Conservation (phyloP, 2,888 invertebrate genomes). For the Dolomedes plantarius region DNA sequence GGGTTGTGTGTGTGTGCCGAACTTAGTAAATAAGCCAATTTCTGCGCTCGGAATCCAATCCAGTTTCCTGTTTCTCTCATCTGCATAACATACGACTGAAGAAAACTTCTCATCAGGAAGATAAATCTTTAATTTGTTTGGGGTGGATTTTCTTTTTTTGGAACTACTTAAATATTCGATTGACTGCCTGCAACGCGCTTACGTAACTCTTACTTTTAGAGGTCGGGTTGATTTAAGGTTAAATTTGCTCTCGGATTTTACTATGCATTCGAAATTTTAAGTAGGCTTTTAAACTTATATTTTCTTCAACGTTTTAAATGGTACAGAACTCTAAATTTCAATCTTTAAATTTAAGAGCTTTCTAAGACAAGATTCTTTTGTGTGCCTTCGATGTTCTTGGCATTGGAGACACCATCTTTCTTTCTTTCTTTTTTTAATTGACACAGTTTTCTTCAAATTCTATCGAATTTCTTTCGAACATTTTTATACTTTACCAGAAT, state of each 20-base stretch:
- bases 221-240: conserved; percentile 24
- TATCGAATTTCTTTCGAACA: too few relatives aligned
- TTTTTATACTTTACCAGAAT: too few relatives aligned
- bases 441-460: too few relatives aligned
- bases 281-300: not conserved
- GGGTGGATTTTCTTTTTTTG: conserved; percentile 17
- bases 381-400: not conserved
- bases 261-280: conserved; percentile 12
- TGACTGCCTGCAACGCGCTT: conserved; percentile 31
- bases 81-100: conserved; percentile 21
- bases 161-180: conserved; percentile 36
- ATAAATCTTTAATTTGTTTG: conserved; percentile 53
- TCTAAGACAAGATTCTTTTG: not conserved
- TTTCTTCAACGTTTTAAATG: not conserved
- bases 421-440: too few relatives aligned
- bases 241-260: conserved; percentile 13
- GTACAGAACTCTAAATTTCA: not conserved
- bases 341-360: not conserved
- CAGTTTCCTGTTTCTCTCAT: conserved; percentile 25
- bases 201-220: conserved; percentile 1
- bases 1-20: too few relatives aligned
- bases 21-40: conserved; percentile 21
- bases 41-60: conserved; percentile 14
- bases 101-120: conserved; percentile 15
- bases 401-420: not conserved